Percentiles rank a stretch among this genome's conserved stretches.
Conservation (phyloP, 2,888 invertebrate species). For the Machimus atricapillus region DNA sequence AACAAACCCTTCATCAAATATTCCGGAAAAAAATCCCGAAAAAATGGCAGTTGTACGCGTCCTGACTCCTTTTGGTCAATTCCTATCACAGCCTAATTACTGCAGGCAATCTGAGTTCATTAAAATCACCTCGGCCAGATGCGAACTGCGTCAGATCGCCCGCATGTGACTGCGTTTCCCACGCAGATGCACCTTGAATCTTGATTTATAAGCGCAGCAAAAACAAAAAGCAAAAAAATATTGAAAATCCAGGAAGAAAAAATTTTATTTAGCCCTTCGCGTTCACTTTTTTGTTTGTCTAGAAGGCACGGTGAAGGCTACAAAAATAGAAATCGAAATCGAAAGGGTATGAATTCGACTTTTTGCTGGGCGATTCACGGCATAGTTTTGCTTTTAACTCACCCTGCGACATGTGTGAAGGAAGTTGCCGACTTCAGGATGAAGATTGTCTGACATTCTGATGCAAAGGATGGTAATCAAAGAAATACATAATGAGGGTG, state of each 20-base stretch:
- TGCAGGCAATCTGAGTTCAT: constrained; percentile 1
- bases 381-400: background rate
- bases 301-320: background rate
- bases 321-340: constrained; percentile 29
- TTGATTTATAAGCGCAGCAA: constrained; percentile 26
- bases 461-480: background rate
- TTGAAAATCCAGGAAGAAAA: background rate
- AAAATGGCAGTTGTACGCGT: background rate
- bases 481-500: background rate
- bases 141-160: background rate
- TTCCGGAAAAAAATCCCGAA: background rate
- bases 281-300: constrained; percentile 19
- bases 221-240: background rate
- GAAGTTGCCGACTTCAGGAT: background rate
- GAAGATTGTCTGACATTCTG: background rate
- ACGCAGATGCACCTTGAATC: constrained; percentile 33
- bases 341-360: constrained; percentile 12
- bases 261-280: constrained; percentile 15
- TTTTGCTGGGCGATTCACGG: background rate
- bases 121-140: background rate
- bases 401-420: constrained; percentile 3
- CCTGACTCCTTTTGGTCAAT: background rate
- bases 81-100: background rate
- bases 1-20: background rate
- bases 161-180: background rate